These are phyloP conservation scores for Erannis defoliaria DNA, from an alignment of 2,888 invertebrate species.

Conservation along the genomic window DNA sequence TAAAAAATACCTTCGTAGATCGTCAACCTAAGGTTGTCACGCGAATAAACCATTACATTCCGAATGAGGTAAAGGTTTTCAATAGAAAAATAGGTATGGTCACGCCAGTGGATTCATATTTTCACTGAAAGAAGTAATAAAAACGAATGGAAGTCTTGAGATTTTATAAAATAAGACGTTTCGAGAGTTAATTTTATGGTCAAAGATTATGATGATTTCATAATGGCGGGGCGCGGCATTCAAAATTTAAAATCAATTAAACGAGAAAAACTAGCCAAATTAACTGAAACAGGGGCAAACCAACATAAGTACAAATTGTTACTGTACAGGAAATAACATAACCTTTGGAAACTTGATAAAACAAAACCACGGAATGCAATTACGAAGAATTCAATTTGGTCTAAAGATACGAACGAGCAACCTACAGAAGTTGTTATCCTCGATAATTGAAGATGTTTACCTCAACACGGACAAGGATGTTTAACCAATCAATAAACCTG, in stretches of 20 bases:
- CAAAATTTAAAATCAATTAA: too few relatives aligned
- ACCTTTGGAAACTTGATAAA: background rate
- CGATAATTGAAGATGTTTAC: constrained; percentile 27
- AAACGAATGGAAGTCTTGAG: constrained; percentile 3
- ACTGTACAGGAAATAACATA: background rate
- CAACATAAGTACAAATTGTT: too few relatives aligned
- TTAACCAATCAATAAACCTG: constrained; percentile 24
- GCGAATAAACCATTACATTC: constrained; percentile 56
- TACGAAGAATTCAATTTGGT: background rate
- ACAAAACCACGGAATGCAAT: background rate
- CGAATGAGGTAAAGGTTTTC: constrained; percentile 54
- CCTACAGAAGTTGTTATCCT: constrained; percentile 26
- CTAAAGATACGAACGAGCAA: background rate
- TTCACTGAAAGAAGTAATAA: constrained; percentile 19
- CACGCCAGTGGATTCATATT: constrained; percentile 41
- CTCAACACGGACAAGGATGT: constrained; percentile 30
- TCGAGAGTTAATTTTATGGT: background rate
- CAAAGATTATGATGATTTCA: too few relatives aligned
- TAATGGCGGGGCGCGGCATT: too few relatives aligned
- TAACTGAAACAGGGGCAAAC: too few relatives aligned
- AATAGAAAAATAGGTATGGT: constrained; percentile 47
- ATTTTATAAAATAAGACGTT: background rate
- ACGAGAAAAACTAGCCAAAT: too few relatives aligned
- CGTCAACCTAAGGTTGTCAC: constrained; percentile 52
- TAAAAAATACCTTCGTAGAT: constrained; percentile 42